A percentile compares a stretch with the other conserved stretches of the same genome.
Conservation (phyloP, 2,797 vertebrate genomes). For the Bovichtus variegatus region DNA sequence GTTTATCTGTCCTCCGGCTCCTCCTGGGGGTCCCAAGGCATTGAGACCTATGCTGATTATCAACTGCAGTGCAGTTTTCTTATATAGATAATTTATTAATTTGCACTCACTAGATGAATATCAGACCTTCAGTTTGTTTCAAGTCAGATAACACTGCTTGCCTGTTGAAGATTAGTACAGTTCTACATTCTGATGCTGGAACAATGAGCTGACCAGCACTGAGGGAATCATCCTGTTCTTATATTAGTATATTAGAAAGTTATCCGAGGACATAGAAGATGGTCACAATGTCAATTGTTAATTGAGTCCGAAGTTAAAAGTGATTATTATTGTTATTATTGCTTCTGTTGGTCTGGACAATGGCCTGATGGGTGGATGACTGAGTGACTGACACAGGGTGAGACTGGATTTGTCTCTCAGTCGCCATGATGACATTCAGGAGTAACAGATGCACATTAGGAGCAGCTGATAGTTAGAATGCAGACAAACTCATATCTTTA, state of each 20-base stretch:
- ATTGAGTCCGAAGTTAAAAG: slow-evolving; percentile 10
- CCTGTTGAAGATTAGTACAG: background rate
- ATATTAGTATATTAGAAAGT: slow-evolving; percentile 42
- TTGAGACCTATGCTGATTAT: background rate
- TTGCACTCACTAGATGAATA: background rate
- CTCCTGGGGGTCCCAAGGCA: background rate
- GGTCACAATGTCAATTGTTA: slow-evolving; percentile 17
- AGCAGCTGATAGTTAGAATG: slow-evolving; percentile 47
- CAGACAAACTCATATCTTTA: slow-evolving; percentile 51
- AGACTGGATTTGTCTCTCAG: slow-evolving; percentile 39
- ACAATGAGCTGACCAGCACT: slow-evolving; percentile 43
- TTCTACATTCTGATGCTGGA: slow-evolving; percentile 3
- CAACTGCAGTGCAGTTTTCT: background rate
- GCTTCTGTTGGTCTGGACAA: slow-evolving; percentile 29
- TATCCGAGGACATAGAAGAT: slow-evolving; percentile 40
- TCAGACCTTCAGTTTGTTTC: background rate
- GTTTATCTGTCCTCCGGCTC: no score
- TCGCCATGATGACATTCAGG: slow-evolving; percentile 24
- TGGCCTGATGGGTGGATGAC: slow-evolving; percentile 24
- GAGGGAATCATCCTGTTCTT: slow-evolving; percentile 22
- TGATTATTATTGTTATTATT: slow-evolving; percentile 19
- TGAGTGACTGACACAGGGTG: slow-evolving; percentile 33
- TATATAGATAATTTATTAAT: background rate
- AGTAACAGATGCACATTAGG: slow-evolving; percentile 30
- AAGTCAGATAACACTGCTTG: slow-evolving; percentile 36